Base-by-base conservation (phyloP, 2,797 vertebrate genomes). In the Diplodus puntazzo region DNA sequence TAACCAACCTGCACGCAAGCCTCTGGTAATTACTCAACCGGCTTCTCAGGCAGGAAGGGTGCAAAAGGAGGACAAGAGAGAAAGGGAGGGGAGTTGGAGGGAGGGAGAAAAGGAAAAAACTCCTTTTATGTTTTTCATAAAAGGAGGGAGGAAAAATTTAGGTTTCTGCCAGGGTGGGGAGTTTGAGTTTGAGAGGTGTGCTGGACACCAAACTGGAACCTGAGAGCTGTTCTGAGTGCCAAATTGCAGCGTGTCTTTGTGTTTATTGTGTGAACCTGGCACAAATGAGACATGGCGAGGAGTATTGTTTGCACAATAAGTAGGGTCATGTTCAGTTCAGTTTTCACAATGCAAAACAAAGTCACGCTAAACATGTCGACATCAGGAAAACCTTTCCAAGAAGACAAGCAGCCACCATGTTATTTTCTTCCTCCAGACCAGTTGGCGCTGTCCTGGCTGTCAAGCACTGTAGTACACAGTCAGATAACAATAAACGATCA, bases 1-100 rank as follows among this genome's bases (percentile, higher is more conserved):
- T 88, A 89, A 88, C 87, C 79, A 68, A 86, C 84, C 76, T 69
- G 89, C 92, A 93, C 85, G 87, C 89, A 89, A 91, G 80, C 69
- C 77, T 80, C 67, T 82, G 73, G 86, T 89, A 88, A 87, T 90
- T 90, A 84, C 71, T 87, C 76, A 89, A 73, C 67, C 2, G 46
- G 62, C 77, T 79, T 78, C 79, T 79, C 45, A 39, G 71, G 30
- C 39, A 75, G 70, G 58, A 55, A 62, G 79, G 62, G 86, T 69
- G 67, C 59, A 83, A 78, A 85, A 52, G 16, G 73, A 82, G 87
- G 88, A 27, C 85, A 80, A 5, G 14, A 69, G 60, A 76, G 57
- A 58, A 79, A 75, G 46, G 21, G 63, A 53, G 50, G 49, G 21
- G 27, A 50, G 43, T 11, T 10, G 11, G 27, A 50, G 25, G 42